Evolutionary conservation across 1,140 invertebrate species (phyloP).

Genomic region (Polypedilum pembai): DNA sequence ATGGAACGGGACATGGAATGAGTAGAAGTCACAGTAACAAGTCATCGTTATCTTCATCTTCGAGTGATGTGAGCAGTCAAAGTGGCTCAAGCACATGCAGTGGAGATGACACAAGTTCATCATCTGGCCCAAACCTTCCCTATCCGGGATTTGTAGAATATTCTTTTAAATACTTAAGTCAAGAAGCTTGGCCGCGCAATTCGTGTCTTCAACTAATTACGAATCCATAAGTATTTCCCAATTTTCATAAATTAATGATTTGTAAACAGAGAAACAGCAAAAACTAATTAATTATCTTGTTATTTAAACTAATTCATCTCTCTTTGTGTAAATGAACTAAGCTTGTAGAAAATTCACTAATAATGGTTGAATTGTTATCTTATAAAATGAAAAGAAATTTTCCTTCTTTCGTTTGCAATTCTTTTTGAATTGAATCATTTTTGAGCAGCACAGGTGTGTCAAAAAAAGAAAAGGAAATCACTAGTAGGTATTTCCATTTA

Average conservation of each 20-base stretch:
- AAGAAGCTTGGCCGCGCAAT: constrained; percentile 75
- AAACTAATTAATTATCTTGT: no score
- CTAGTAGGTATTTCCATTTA: not conserved
- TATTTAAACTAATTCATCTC: no score
- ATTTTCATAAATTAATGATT: not conserved
- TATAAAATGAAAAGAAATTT: no score
- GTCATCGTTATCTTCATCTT: constrained; percentile 7
- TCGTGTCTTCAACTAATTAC: constrained; percentile 92
- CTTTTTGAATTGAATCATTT: no score
- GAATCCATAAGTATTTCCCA: constrained; percentile 79
- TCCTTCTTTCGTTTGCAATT: no score
- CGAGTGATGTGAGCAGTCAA: not conserved
- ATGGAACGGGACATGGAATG: not conserved
- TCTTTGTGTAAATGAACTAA: no score
- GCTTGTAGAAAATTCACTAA: no score
- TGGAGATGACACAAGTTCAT: constrained; percentile 47
- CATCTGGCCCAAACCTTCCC: constrained; percentile 58
- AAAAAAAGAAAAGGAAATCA: not conserved
- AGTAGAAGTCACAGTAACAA: not conserved
- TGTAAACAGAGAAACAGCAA: not conserved
- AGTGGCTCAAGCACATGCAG: constrained; percentile 45
- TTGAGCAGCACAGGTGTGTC: not conserved
- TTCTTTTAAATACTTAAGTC: constrained; percentile 74
- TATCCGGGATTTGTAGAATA: constrained; percentile 84
- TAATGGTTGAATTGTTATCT: no score